phyloP scores from a whole-genome alignment of 2,797 vertebrate species.

The Scolopax bukidnonensis region DNA sequence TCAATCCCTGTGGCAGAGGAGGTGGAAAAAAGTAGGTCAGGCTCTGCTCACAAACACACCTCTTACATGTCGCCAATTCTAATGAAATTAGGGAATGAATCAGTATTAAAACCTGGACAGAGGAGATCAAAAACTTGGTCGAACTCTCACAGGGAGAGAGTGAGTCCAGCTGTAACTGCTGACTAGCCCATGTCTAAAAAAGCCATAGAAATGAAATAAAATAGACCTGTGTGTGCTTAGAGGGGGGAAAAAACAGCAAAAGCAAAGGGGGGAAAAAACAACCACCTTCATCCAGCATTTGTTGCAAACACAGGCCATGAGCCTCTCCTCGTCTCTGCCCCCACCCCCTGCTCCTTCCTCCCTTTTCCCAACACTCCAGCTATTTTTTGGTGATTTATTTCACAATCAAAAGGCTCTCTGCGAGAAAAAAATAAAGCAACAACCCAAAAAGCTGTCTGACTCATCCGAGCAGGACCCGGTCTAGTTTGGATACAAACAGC shows the following conservation, averaged over 20 bases:
- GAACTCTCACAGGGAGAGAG: neutral
- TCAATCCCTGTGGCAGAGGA: neutral
- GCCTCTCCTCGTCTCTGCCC: neutral
- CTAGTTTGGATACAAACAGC: neutral
- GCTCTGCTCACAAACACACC: slow-evolving; percentile 40
- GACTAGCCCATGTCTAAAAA: neutral
- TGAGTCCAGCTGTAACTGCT: slow-evolving; percentile 14
- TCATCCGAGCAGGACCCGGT: neutral
- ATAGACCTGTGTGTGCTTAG: neutral
- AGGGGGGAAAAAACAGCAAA: neutral
- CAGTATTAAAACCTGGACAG: neutral
- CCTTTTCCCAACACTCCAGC: neutral
- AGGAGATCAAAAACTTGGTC: slow-evolving; percentile 15
- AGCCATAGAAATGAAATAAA: neutral
- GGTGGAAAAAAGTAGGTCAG: slow-evolving; percentile 53
- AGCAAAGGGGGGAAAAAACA: neutral
- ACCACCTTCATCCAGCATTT: neutral
- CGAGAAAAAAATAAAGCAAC: neutral
- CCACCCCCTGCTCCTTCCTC: neutral
- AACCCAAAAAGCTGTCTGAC: neutral
- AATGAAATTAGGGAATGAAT: slow-evolving; percentile 23
- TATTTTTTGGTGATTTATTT: neutral
- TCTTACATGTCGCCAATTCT: slow-evolving; percentile 24
- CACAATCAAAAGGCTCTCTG: slow-evolving; percentile 4
- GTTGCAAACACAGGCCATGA: neutral